Conservation (phyloP, 2,113 vertebrate species). For the Megaleporinus macrocephalus region DNA sequence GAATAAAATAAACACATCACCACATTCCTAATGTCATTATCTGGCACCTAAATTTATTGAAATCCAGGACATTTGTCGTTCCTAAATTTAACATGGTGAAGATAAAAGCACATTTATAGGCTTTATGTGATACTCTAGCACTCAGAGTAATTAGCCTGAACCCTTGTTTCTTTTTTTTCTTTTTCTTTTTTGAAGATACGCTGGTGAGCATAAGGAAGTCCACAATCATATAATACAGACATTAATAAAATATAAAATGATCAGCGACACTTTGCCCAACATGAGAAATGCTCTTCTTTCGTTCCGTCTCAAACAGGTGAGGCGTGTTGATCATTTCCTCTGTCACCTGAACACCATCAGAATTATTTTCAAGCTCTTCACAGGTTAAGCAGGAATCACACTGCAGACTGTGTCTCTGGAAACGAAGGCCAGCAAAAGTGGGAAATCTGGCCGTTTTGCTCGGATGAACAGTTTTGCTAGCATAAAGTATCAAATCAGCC, state of each 20-base stretch:
- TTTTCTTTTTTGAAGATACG: conserved; percentile 25
- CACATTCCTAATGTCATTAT: conserved; percentile 44
- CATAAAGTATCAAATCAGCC: conserved; percentile 56
- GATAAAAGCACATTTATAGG: conserved; percentile 44
- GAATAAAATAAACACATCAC: background rate
- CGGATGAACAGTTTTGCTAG: conserved; percentile 40
- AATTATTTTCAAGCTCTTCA: background rate
- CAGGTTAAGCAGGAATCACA: background rate
- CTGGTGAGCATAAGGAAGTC: conserved; percentile 32
- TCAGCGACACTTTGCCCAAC: conserved; percentile 1
- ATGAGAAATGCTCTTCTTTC: background rate
- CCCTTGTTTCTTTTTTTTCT: background rate
- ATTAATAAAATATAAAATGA: conserved; percentile 13
- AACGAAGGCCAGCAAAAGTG: conserved; percentile 47
- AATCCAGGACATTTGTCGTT: conserved; percentile 55
- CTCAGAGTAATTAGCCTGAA: conserved; percentile 11
- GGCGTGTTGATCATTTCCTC: background rate
- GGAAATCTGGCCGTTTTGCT: conserved; percentile 56
- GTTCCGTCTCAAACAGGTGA: background rate
- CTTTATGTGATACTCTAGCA: conserved; percentile 25
- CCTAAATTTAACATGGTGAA: conserved; percentile 47
- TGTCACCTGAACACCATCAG: background rate
- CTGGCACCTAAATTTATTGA: conserved; percentile 72
- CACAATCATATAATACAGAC: conserved; percentile 12
- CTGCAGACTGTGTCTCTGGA: conserved; percentile 19